Evolutionary conservation across 1,140 invertebrate species (phyloP).

Genomic region (Calephelis virginiensis): DNA sequence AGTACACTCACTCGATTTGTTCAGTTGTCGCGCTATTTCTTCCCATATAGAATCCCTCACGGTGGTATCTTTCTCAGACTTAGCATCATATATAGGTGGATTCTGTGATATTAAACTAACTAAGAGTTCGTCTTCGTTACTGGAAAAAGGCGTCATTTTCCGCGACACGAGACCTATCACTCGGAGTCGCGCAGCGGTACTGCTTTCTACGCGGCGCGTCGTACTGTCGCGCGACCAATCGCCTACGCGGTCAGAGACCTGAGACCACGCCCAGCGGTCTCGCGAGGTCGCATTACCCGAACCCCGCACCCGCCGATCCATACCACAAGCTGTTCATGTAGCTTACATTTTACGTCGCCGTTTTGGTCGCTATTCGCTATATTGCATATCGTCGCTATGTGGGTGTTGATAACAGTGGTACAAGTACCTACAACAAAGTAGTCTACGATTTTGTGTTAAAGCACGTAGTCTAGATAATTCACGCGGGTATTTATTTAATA

Average conservation of each 20-base stretch:
- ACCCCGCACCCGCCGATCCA: not conserved
- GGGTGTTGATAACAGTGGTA: too few species aligned
- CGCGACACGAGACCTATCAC: not conserved
- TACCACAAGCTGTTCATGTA: too few species aligned
- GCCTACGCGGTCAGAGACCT: conserved; percentile 3
- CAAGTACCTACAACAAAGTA: too few species aligned
- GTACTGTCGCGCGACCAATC: conserved; percentile 1
- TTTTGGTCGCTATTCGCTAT: too few species aligned
- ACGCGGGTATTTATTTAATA: too few species aligned
- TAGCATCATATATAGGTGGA: not conserved
- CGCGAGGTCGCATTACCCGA: not conserved
- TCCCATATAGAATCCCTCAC: conserved; percentile 1
- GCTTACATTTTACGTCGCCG: too few species aligned
- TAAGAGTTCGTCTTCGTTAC: not conserved
- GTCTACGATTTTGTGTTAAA: too few species aligned
- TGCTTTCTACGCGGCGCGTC: not conserved
- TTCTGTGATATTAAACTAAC: not conserved
- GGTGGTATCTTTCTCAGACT: not conserved
- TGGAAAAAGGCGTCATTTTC: not conserved
- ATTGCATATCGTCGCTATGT: too few species aligned
- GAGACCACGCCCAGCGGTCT: conserved; percentile 4
- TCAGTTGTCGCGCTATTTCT: not conserved
- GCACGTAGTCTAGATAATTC: too few species aligned
- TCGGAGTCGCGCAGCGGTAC: not conserved
- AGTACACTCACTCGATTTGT: conserved; percentile 1